Evolutionary conservation across 2,888 invertebrate genomes (phyloP), one percentile per base, ranked within the genome.

Genomic region (Acleris holmiana): DNA sequence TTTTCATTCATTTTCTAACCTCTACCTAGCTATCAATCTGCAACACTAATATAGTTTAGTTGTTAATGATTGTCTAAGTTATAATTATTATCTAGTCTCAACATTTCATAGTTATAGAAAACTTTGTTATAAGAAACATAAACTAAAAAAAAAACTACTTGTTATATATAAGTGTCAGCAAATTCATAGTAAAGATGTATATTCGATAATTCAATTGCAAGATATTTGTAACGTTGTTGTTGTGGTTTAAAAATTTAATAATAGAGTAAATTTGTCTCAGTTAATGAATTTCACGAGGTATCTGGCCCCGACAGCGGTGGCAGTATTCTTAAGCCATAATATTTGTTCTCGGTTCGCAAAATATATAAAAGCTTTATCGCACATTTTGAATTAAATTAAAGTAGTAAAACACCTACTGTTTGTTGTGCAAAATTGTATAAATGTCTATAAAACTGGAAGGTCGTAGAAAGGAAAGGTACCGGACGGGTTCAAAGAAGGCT

Each of bases 51-150:
- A 50, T 47, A 67, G 61, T 65, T 67, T 64, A 60, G 58, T 59
- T 64, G 64, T 60, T 60, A 59, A 60, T 23, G 49, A 50, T 56
- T 41, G 40, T 76, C 76, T 85, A 87, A 84, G 83, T 84, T 89
- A 80, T 86, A 84, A 59, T 59, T 60, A 59, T 59, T 60, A 65
- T 91, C 91, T 91, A 91, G 91, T 91, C 91, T 86, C 84, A 84
- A 85, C 75, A 78, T 80, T 80, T 86, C 79, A 76, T 88, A 88
- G 86, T 88, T 83, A 85, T 89, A 87, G 58, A 60, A 58, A 59
- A 78, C 68, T 83, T 79, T 82, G 78, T 82, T 85, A 69, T 63
- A 79, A 79, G 79, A 80, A 79, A 75, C 73, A 74, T 71, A 72
- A 76, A 50, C 23, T 58, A 59, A 64, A 56, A 29, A 51, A 61